These are phyloP conservation scores for Halocaridina rubra DNA, from an alignment of 2,888 invertebrate genomes.

Conservation along the genomic window DNA sequence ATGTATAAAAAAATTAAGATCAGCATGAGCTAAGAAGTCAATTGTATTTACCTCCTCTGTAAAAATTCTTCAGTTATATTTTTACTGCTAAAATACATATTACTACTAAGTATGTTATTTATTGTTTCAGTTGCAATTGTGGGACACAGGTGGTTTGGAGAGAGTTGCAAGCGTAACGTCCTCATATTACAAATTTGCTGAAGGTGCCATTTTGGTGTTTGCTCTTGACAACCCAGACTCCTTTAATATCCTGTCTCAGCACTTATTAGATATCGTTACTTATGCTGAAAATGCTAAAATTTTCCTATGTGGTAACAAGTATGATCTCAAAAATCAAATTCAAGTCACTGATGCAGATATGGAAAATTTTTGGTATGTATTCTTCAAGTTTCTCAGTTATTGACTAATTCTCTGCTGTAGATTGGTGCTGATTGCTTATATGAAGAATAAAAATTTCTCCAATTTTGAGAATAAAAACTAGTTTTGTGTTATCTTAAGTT, in stretches of 20 bases:
- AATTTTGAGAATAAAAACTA: no score
- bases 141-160: slow-evolving; percentile 98
- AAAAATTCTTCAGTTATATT: no score
- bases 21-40: no score
- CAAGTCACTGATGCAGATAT: slow-evolving; percentile 85
- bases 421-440: no score
- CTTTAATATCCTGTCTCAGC: slow-evolving; percentile 91
- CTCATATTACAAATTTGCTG: slow-evolving; percentile 95
- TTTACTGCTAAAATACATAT: no score
- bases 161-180: slow-evolving; percentile 94
- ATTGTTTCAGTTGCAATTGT: slow-evolving; percentile 83
- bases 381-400: no score
- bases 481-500: no score
- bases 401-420: no score
- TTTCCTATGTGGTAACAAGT: slow-evolving; percentile 92
- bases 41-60: no score
- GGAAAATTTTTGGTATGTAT: slow-evolving; percentile 85
- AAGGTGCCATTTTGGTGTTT: slow-evolving; percentile 92
- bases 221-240: slow-evolving; percentile 90
- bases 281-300: slow-evolving; percentile 96
- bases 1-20: no score
- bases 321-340: slow-evolving; percentile 81
- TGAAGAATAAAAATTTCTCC: no score
- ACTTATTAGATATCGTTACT: slow-evolving; percentile 91
- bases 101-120: neutral